These are phyloP conservation scores for Saturnia japonica DNA, from an alignment of 2,888 invertebrate species.

Conservation along the genomic window DNA sequence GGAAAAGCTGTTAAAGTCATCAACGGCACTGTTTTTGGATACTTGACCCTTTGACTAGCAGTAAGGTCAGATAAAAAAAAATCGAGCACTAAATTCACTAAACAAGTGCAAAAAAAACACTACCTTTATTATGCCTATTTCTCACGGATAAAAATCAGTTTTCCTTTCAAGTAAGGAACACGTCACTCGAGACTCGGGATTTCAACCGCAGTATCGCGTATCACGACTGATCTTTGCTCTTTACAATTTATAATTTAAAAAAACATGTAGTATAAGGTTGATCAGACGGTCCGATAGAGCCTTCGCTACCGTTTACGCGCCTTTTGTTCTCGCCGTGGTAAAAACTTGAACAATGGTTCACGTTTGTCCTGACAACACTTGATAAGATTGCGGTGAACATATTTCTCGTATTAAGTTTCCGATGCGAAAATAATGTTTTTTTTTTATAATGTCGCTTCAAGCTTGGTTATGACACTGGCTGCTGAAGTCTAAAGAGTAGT, in stretches of 20 bases:
- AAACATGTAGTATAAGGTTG: slow-evolving; percentile 64
- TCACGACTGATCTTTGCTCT: slow-evolving; percentile 50
- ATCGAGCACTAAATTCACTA: background rate
- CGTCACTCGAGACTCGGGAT: slow-evolving; percentile 53
- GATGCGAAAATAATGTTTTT: slow-evolving; percentile 29
- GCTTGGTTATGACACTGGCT: background rate
- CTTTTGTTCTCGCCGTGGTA: slow-evolving; percentile 70
- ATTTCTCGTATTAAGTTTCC: slow-evolving; percentile 63
- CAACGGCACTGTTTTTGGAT: too few species aligned
- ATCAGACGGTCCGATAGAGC: slow-evolving; percentile 76
- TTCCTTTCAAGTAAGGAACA: slow-evolving; percentile 44
- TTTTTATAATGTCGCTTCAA: background rate
- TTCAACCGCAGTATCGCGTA: slow-evolving; percentile 53
- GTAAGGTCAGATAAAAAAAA: too few species aligned
- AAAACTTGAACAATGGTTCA: slow-evolving; percentile 73
- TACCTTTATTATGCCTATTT: slow-evolving; percentile 17
- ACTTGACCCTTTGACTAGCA: too few species aligned
- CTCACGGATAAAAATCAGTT: slow-evolving; percentile 29
- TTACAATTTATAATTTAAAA: slow-evolving; percentile 38
- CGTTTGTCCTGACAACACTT: slow-evolving; percentile 64
- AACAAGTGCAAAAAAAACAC: background rate
- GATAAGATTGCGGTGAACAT: slow-evolving; percentile 59
- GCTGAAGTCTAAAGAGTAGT: background rate
- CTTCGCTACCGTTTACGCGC: slow-evolving; percentile 78
- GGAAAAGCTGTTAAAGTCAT: too few species aligned